Conservation (phyloP, 2,888 invertebrate species). For the Drosophila stalkeri region DNA sequence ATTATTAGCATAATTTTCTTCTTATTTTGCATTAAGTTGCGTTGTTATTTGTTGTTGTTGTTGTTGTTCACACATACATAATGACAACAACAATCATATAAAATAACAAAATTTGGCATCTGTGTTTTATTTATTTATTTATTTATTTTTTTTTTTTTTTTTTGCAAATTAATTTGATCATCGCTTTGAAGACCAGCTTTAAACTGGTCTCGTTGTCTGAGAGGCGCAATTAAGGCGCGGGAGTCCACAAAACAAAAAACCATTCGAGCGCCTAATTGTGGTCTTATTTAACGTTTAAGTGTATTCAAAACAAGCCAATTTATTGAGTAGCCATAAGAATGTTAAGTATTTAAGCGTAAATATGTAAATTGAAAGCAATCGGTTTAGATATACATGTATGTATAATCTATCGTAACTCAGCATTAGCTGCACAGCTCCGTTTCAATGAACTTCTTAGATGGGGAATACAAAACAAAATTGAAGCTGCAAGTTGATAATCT, state of each 20-base stretch:
- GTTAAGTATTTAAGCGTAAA: slow-evolving; percentile 1
- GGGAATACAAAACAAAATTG: background rate
- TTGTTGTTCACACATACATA: slow-evolving; percentile 6
- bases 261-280: slow-evolving; percentile 17
- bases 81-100: background rate
- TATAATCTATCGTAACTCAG: background rate
- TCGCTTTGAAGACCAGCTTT: slow-evolving; percentile 49
- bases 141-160: too few species aligned
- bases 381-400: background rate
- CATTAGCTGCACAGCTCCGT: background rate
- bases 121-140: too few species aligned
- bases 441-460: background rate
- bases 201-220: slow-evolving; percentile 58
- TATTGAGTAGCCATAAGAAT: slow-evolving; percentile 2
- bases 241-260: slow-evolving; percentile 4
- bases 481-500: background rate
- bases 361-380: background rate
- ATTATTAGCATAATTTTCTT: slow-evolving; percentile 80
- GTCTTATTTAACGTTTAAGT: slow-evolving; percentile 2
- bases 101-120: slow-evolving; percentile 33
- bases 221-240: slow-evolving; percentile 51
- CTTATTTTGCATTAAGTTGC: slow-evolving; percentile 72
- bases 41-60: slow-evolving; percentile 22
- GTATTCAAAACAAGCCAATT: slow-evolving; percentile 9
- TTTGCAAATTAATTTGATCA: slow-evolving; percentile 66